phyloP scores from a whole-genome alignment of 2,113 vertebrate genomes.

The Phycodurus eques region DNA sequence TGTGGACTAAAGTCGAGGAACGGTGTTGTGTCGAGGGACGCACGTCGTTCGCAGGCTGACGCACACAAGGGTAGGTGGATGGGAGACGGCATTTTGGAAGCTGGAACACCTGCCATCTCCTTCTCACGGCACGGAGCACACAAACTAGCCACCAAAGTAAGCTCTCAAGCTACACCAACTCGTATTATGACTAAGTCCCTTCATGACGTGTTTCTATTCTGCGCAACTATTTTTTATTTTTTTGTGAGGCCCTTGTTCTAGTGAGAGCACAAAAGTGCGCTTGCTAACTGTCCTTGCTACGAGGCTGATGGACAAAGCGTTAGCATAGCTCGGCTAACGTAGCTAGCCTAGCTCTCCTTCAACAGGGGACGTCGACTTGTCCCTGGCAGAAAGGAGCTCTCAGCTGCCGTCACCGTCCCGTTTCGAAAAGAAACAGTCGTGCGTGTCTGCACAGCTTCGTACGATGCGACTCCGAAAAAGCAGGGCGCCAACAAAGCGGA shows the following conservation, averaged over 20 bases:
- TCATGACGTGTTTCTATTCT: neutral
- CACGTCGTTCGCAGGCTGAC: neutral
- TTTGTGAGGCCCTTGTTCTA: neutral
- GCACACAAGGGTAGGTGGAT: conserved; percentile 26
- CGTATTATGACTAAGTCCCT: neutral
- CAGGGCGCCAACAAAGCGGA: neutral
- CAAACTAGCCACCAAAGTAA: conserved; percentile 61
- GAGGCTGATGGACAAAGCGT: conserved; percentile 52
- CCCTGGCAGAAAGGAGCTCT: neutral
- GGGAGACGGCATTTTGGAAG: conserved; percentile 41
- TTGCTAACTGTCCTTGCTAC: neutral
- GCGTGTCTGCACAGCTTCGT: neutral
- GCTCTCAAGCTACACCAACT: conserved; percentile 25
- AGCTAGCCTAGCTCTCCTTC: conserved; percentile 54
- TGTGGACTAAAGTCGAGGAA: conserved; percentile 3
- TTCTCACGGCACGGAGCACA: conserved; percentile 27
- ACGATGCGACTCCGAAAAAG: neutral
- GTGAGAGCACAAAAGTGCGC: neutral
- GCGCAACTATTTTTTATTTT: neutral
- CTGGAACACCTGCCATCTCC: conserved; percentile 41
- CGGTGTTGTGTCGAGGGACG: neutral
- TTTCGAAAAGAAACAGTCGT: no score
- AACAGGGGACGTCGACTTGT: conserved; percentile 26
- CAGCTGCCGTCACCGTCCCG: no score
- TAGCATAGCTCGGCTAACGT: conserved; percentile 53